Evolutionary conservation across 2,888 invertebrate genomes (phyloP).

Genomic region (Lamproptera curius): DNA sequence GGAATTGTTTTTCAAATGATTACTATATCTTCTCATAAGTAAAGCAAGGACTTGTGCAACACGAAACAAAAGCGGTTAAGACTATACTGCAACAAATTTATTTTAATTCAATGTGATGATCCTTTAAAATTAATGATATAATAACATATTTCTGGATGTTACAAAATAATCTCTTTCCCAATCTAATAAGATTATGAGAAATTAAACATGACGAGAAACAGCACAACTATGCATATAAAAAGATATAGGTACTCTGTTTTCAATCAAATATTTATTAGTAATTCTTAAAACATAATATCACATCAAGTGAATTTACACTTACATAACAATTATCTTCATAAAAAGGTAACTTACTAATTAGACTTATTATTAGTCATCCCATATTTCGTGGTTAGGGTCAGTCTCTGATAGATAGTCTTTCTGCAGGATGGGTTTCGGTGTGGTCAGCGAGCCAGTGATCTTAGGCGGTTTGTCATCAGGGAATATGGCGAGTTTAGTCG

Average conservation of each 20-base stretch:
- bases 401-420: conserved; percentile 29
- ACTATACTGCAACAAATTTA: too few relatives aligned
- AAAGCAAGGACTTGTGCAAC: too few relatives aligned
- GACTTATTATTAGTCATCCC: conserved; percentile 48
- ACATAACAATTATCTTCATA: not conserved
- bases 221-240: too few relatives aligned
- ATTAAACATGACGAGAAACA: too few relatives aligned
- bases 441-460: conserved; percentile 12
- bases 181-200: too few relatives aligned
- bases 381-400: conserved; percentile 45
- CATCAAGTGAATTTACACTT: not conserved
- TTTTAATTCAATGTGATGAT: too few relatives aligned
- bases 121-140: too few relatives aligned
- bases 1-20: too few relatives aligned
- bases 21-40: too few relatives aligned
- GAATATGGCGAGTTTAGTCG: conserved; percentile 28
- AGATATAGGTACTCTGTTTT: not conserved
- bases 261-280: conserved; percentile 25
- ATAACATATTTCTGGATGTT: too few relatives aligned
- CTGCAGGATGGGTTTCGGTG: conserved; percentile 18
- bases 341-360: not conserved
- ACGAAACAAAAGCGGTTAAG: too few relatives aligned
- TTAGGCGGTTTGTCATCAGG: conserved; percentile 25
- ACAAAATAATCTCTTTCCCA: too few relatives aligned
- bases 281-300: not conserved